phyloP scores from a whole-genome alignment of 2,888 invertebrate species.

The Dioctria rufipes region DNA sequence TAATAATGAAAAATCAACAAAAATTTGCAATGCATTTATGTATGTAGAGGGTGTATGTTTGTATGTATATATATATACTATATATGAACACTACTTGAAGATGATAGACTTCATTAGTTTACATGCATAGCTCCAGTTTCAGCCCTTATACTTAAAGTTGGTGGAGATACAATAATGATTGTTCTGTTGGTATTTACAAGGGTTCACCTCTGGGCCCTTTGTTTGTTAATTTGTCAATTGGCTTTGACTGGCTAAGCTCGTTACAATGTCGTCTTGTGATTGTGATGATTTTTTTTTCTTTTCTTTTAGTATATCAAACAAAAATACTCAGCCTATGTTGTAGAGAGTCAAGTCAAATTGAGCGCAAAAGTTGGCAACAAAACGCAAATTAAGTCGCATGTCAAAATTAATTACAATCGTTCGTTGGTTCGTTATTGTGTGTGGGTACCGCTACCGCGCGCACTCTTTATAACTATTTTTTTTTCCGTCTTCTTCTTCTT shows the following conservation, averaged over 20 bases:
- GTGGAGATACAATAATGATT: neutral
- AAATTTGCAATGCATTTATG: neutral
- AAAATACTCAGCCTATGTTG: too few species aligned
- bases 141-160: neutral
- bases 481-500: too few species aligned
- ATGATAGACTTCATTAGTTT: neutral
- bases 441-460: neutral
- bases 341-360: neutral
- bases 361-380: slow-evolving; percentile 22
- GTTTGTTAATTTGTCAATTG: slow-evolving; percentile 46
- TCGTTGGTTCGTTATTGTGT: neutral
- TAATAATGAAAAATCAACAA: slow-evolving; percentile 52
- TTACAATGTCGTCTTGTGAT: neutral
- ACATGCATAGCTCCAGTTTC: neutral
- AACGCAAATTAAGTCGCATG: slow-evolving; percentile 32
- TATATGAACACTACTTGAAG: neutral
- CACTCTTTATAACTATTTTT: too few species aligned
- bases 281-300: too few species aligned
- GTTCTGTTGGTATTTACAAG: neutral
- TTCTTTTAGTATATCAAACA: too few species aligned
- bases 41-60: too few species aligned
- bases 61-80: too few species aligned
- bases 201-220: neutral
- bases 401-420: slow-evolving; percentile 24
- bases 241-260: neutral